Evolutionary conservation across 2,888 invertebrate species (phyloP), one percentile per base, ranked within the genome.

Genomic region (Drosophila melanosoma): DNA sequence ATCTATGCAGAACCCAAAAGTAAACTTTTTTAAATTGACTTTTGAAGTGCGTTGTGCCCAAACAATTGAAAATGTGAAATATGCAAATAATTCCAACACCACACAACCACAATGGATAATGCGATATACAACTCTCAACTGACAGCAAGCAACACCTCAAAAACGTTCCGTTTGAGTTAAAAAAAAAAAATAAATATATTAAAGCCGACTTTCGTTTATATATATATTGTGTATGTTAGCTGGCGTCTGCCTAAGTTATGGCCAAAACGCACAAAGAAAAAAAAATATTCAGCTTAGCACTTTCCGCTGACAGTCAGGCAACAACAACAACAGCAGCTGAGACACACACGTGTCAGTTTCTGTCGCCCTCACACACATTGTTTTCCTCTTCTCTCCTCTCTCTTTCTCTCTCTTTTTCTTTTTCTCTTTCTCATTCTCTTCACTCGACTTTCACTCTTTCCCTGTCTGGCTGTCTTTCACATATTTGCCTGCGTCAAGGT

Each of bases 1-100:
- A 71, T 69, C 77, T 70, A 70, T 73, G 69, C 69, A 38, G 12
- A 62, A 59, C 32, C 54, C 38, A 42, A 51, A 54, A 32, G 8
- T 51, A 63, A 74, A 82, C 52, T 67, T 68, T 80, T 80, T 72
- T 69, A 86, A 83, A 84, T 84, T 79, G 82, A 84, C 82, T 86
- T 86, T 87, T 79, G 77, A 87, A 84, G 81, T 79, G 73, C 57
- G 65, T 52, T 58, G 23, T 52, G 23, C 12, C 23, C 15, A 53
- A 57, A 52, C 56, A 63, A 61, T 52, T 56, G 36, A 56, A 45
- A 74, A 60, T 38, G 52, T 32, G 32, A 74, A 62, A 73, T 64
- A 76, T 80, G 81, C 76, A 76, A 76, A 80, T 71, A 76, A 74
- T 65, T 45, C 51, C 29, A 29, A 36, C 23, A 29, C 49, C 20